Base-by-base conservation (phyloP, 2,797 vertebrate species). In the Phataginus tricuspis region DNA sequence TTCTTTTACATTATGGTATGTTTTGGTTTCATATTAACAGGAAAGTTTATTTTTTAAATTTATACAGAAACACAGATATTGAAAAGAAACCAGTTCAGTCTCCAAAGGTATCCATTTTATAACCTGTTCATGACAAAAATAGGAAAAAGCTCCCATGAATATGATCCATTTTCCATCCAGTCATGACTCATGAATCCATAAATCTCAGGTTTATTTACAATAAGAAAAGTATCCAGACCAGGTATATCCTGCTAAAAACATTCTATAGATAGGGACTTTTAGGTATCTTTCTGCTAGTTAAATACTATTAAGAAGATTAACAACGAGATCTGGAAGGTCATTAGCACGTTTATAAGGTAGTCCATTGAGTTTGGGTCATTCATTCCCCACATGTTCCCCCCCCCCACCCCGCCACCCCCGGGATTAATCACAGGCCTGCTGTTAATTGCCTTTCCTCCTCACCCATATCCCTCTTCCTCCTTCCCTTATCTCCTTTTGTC, bases 281-380 rank as follows among this genome's bases (percentile, higher is more conserved):
- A 82, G 57, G 51, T 88, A 59, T 85, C 34, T 80, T 86, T 94
- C 59, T 53, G 45, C 29, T 64, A 57, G 72, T 66, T 94, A 83
- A 91, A 85, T 51, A 45, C n/a, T 55, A 88, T 64, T 85, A 91
- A 91, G 14, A 78, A 96, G 82, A 96, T 86, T 83, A 92, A 92
- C 72, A 77, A 90, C 68, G 71, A 51, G 23, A 66, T 87, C 80
- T 90, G 75, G 42, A 55, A 71, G 53, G 69, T 80, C 61, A 94
- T 77, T 90, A 94, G 55, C 13, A 51, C 85, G 77, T 95, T 96
- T 90, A 79, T 86, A 96, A 82, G 51, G 64, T 45, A 42, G 49
- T 59, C 79, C 92, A 66, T 55, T 92, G 86, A 96, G 66, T 9
- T 86, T 69, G 87, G 75, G 53, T 89, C 21, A 11, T 96, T 92